Conservation (phyloP, 2,113 vertebrate genomes). For the Pterocles gutturalis region DNA sequence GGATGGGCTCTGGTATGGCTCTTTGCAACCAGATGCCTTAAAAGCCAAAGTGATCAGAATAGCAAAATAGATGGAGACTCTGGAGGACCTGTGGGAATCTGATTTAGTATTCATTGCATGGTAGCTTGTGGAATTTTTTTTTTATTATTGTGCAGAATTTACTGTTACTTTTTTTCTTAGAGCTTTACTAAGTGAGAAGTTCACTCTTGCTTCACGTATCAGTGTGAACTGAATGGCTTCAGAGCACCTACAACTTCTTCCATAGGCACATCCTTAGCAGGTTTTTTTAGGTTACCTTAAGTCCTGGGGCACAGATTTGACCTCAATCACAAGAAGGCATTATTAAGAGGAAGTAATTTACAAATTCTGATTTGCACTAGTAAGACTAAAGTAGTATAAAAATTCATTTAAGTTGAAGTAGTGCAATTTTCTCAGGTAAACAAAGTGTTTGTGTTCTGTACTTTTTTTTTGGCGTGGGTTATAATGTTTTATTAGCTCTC, state of each 20-base stretch:
- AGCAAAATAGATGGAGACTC: neutral
- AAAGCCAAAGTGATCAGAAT: neutral
- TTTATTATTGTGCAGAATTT: neutral
- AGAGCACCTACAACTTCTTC: neutral
- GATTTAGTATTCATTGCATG: neutral
- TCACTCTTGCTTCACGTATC: neutral
- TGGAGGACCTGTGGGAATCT: neutral
- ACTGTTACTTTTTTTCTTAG: neutral
- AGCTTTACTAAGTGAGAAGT: neutral
- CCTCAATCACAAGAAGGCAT: neutral
- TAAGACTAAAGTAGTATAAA: neutral
- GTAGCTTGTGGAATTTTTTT: neutral
- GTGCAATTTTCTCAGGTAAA: neutral
- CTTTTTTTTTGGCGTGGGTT: neutral
- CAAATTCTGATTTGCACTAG: neutral
- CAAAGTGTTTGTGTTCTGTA: neutral
- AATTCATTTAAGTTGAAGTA: neutral
- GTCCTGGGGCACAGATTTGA: accelerated
- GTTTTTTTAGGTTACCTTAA: neutral
- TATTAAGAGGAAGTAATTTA: neutral
- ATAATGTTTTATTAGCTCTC: neutral
- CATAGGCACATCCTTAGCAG: neutral
- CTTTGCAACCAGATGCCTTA: neutral
- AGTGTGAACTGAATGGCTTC: neutral
- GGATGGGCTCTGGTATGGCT: neutral